Percentiles rank a stretch among this genome's conserved stretches.
These are phyloP conservation scores for Tachina lurida DNA, from an alignment of 2,888 invertebrate genomes.

Conservation along the genomic window DNA sequence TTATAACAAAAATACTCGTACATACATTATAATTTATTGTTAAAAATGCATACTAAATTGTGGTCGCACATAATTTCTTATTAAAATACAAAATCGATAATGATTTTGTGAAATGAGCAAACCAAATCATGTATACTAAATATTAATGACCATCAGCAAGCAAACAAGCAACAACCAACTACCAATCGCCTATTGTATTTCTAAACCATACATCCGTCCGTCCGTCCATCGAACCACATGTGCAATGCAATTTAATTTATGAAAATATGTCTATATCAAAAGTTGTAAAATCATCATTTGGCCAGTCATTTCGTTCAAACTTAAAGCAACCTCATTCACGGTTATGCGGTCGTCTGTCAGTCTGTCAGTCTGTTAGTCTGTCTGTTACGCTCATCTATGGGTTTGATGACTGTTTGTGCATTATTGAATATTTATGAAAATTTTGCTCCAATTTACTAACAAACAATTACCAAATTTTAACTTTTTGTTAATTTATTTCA, in stretches of 20 bases:
- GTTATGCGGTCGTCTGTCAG: constrained; percentile 8
- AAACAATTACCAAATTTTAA: constrained; percentile 64
- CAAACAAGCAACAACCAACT: not conserved
- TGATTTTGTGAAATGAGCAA: constrained; percentile 12
- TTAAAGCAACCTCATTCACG: constrained; percentile 61
- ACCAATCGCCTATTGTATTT: not conserved
- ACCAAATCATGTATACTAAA: constrained; percentile 30
- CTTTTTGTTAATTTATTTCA: constrained; percentile 62
- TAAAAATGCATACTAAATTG: constrained; percentile 7
- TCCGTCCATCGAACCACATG: not conserved
- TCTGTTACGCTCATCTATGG: not conserved
- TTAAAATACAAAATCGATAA: constrained; percentile 18
- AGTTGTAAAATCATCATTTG: constrained; percentile 27
- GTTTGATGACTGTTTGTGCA: constrained; percentile 33
- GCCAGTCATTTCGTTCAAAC: constrained; percentile 23
- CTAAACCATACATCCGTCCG: not conserved
- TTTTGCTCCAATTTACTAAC: constrained; percentile 64
- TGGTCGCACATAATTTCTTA: constrained; percentile 31
- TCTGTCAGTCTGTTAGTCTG: not conserved
- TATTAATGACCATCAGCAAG: constrained; percentile 14
- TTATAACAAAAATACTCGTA: constrained; percentile 6
- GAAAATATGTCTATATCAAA: not conserved
- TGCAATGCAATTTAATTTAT: constrained; percentile 15
- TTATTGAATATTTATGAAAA: constrained; percentile 66
- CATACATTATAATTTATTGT: not conserved